phyloP scores from a whole-genome alignment of 2,113 vertebrate species.

The Nycticorax nycticorax region DNA sequence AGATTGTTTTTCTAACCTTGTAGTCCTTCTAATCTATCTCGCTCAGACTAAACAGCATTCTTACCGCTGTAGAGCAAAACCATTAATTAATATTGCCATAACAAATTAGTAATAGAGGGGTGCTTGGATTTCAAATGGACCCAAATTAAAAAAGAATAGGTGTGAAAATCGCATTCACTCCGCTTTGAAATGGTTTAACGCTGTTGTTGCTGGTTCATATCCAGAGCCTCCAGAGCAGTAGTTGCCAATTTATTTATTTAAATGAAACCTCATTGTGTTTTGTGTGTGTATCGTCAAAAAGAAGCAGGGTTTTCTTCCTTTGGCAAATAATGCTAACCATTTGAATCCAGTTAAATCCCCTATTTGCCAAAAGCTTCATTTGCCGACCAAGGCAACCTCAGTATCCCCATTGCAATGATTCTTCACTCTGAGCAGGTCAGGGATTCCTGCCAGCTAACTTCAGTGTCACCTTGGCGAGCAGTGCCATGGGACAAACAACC shows the following conservation, averaged over 20 bases:
- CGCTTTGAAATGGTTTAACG: conserved; percentile 68
- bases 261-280: neutral
- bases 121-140: conserved; percentile 64
- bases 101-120: conserved; percentile 77
- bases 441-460: neutral
- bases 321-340: neutral
- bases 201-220: conserved; percentile 38
- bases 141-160: conserved; percentile 70
- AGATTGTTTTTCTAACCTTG: conserved; percentile 82
- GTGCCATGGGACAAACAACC: neutral
- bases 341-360: neutral
- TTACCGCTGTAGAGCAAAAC: conserved; percentile 73
- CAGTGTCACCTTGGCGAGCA: neutral
- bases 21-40: conserved; percentile 78
- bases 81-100: conserved; percentile 87
- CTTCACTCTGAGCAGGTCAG: neutral
- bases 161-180: conserved; percentile 73
- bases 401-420: neutral
- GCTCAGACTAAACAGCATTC: conserved; percentile 76
- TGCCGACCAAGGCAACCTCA: neutral
- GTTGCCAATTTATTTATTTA: neutral
- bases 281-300: neutral
- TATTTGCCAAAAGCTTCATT: neutral
- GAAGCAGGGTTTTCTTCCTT: neutral
- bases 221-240: neutral